Evolutionary conservation across 1,140 invertebrate genomes (phyloP).

Genomic region (Penaeus chinensis): DNA sequence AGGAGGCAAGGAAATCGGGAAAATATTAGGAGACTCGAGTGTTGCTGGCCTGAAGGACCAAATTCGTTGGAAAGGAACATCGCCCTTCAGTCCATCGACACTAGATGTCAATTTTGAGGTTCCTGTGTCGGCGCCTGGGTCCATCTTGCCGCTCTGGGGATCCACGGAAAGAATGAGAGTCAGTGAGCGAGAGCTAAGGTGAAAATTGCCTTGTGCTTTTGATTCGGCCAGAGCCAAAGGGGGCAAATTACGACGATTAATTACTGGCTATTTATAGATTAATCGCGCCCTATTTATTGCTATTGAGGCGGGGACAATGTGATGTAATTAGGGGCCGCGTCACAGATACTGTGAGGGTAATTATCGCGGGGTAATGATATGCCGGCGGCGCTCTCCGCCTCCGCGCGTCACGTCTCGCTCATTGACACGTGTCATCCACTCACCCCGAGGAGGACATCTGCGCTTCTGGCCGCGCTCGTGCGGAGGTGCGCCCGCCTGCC

Average conservation of each 20-base stretch:
- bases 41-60: not conserved
- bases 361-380: not conserved
- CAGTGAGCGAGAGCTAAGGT: slow-evolving; percentile 52
- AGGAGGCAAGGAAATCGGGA: slow-evolving; percentile 48
- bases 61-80: not conserved
- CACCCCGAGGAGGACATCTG: too few relatives aligned
- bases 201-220: slow-evolving; percentile 54
- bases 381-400: not conserved
- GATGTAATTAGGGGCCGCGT: slow-evolving; percentile 45
- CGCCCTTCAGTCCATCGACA: slow-evolving; percentile 1
- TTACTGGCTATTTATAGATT: slow-evolving; percentile 61
- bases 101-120: not conserved
- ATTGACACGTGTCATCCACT: too few relatives aligned
- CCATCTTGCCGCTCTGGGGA: slow-evolving; percentile 7
- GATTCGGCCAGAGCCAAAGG: slow-evolving; percentile 25
- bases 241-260: slow-evolving; percentile 55
- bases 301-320: slow-evolving; percentile 53
- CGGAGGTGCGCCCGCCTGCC: too few relatives aligned
- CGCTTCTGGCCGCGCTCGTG: too few relatives aligned
- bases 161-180: slow-evolving; percentile 44
- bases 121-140: not conserved
- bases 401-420: too few relatives aligned
- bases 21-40: slow-evolving; percentile 49
- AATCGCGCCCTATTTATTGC: slow-evolving; percentile 59
- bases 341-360: slow-evolving; percentile 30